These are phyloP conservation scores for Litocranius walleri DNA, from an alignment of 2,113 vertebrate genomes.

Conservation along the genomic window DNA sequence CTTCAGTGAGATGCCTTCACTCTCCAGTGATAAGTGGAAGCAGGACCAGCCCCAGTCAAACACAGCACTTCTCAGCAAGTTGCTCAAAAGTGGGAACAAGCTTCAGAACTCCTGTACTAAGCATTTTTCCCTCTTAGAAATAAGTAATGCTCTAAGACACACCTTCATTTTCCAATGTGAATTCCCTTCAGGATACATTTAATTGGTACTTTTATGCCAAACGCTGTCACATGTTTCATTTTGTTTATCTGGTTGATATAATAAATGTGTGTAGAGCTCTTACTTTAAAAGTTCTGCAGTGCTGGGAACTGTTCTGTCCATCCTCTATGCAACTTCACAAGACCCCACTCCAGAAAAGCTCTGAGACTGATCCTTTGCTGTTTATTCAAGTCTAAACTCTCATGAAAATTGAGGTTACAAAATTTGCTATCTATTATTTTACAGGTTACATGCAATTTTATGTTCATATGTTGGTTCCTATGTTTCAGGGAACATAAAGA, in stretches of 20 bases:
- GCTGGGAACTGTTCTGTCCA: background rate
- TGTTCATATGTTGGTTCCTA: background rate
- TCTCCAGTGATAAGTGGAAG: background rate
- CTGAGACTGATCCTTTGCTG: background rate
- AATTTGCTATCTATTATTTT: background rate
- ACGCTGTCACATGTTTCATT: background rate
- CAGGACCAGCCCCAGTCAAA: background rate
- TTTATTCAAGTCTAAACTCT: background rate
- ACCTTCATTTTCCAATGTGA: background rate
- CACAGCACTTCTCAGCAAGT: background rate
- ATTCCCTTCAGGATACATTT: background rate
- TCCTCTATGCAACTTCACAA: background rate
- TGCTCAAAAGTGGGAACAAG: background rate
- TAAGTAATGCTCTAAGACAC: background rate
- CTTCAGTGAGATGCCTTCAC: background rate
- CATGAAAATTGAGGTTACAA: background rate
- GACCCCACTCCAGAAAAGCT: background rate
- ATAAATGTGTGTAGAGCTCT: background rate
- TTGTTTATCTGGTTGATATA: constrained; percentile 11
- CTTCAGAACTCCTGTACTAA: background rate
- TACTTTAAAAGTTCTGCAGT: background rate
- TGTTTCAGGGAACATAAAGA: background rate
- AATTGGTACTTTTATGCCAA: constrained; percentile 13
- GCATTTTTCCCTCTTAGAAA: background rate
- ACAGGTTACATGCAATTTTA: background rate